Percentiles rank a stretch among this genome's conserved stretches.
Conservation (phyloP, 64 coral and sea anemone genomes). For the Catalaphyllia jardinei region DNA sequence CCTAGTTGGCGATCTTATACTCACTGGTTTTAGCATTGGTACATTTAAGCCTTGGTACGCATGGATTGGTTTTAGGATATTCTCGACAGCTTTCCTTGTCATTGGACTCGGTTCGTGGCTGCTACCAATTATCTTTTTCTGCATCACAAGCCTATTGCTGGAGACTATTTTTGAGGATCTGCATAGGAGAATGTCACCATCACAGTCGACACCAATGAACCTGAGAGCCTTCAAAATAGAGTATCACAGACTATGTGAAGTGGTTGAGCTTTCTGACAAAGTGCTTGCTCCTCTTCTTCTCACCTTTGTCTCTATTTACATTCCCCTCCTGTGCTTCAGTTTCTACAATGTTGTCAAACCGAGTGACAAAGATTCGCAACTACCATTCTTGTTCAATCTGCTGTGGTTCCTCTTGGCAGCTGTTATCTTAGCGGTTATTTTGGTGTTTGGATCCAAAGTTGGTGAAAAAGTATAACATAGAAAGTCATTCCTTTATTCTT, state of each 20-base stretch:
- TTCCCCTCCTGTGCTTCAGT: neutral
- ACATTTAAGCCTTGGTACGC: neutral
- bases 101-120: neutral
- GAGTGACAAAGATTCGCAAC: neutral
- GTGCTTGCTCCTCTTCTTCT: slow-evolving; percentile 5
- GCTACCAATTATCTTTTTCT: neutral
- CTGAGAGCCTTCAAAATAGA: neutral
- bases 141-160: neutral
- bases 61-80: neutral
- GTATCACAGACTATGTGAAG: slow-evolving; percentile 1
- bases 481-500: no score
- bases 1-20: neutral
- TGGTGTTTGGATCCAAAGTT: slow-evolving; percentile 17
- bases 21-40: neutral
- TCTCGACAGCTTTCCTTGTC: neutral
- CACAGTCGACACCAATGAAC: neutral
- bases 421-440: neutral
- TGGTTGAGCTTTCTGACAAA: neutral
- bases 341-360: neutral
- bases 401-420: neutral
- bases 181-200: neutral
- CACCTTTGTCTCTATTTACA: neutral
- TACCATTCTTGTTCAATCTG: neutral
- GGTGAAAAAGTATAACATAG: neutral
- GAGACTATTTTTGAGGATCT: neutral